Base-by-base conservation (phyloP, 2,797 vertebrate genomes). In the Myripristis murdjan region DNA sequence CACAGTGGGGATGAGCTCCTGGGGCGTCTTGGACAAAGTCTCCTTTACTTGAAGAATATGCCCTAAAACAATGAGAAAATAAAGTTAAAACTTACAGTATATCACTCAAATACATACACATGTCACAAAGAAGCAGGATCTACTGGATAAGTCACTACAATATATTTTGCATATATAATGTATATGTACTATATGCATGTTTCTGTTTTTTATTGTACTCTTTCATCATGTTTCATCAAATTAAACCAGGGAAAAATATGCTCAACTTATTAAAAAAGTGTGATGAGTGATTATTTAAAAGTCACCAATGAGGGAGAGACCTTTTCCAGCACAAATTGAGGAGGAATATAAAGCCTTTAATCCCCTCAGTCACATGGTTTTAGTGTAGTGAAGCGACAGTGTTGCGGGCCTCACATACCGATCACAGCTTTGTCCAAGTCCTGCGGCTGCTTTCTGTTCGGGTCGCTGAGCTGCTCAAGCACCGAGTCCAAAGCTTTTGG, bases 1-100 rank as follows among this genome's bases (percentile, higher is more conserved):
- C 63, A 93, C 89, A 26, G 87, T 12, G 6, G 93, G 91, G 63
- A 95, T 91, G 0, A 94, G 31, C 28, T 94, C 91, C 73, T 84
- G 77, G 0, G 83, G 89, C 10, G 81, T 84, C 79, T 87, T 93
- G 43, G 77, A 88, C 62, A 94, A 75, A 65, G 88, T 85, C 61
- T 92, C 89, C 84, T 93, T 94, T 43, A 94, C 94, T 71, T 94
- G 83, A 75, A 86, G 69, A 63, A 94, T 81, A 74, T 94, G 91
- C 0, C 92, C 92, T 95, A 58, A 74, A 70, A 46, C 15, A 63
- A 37, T 3, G 20, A 68, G 14, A 76, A 35, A 61, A 53, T 0
- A 70, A 24, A 3, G 2, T 14, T 44, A 44, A 44, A 73, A 47
- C 7, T 10, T n/a, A n/a, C n/a, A n/a, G n/a, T 1, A 9, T 0